Evolutionary conservation across 2,797 vertebrate genomes (phyloP), one percentile per base, ranked within the genome.

Genomic region (Kryptopterus vitreolus): DNA sequence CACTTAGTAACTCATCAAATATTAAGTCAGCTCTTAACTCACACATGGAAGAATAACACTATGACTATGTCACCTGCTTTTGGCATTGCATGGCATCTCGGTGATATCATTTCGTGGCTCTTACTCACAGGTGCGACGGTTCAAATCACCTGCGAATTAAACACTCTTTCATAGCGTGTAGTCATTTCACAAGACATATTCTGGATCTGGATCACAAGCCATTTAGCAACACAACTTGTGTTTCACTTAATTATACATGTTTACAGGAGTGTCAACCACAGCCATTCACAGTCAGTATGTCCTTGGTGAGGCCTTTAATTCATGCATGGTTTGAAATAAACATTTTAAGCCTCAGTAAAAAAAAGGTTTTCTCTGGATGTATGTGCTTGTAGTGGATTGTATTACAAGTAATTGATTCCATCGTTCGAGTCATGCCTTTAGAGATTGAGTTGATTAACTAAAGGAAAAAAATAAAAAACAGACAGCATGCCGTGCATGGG

Each of bases 241-340:
- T 84, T 86, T 88, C 84, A 85, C 83, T 89, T 88, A 4, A 85
- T 83, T 88, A 82, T 81, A 89, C 90, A 88, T 91, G 92, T 93
- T 91, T 93, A 92, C 83, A 88, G 86, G 85, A 84, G 87, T 80
- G 89, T 89, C 31, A 69, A 69, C 76, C 70, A 55, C 71, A 79
- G 55, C 15, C 62, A 46, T 70, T n/a, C n/a, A n/a, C n/a, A n/a
- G 70, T 59, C 71, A 69, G 53, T 38, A 69, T 89, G 90, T 91
- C 92, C 92, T 89, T 90, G 91, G 90, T 86, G 91, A 91, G 90
- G 90, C 89, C 90, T 88, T 88, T 90, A 78, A 92, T 87, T 90
- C 89, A 84, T 84, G 86, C 86, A 89, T 85, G 83, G 80, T 91
- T 81, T 86, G 88, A 92, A 92, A 93, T 90, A 93, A 84, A 86